phyloP scores from a whole-genome alignment of 2,888 invertebrate genomes.

The Dryadula phaetusa region DNA sequence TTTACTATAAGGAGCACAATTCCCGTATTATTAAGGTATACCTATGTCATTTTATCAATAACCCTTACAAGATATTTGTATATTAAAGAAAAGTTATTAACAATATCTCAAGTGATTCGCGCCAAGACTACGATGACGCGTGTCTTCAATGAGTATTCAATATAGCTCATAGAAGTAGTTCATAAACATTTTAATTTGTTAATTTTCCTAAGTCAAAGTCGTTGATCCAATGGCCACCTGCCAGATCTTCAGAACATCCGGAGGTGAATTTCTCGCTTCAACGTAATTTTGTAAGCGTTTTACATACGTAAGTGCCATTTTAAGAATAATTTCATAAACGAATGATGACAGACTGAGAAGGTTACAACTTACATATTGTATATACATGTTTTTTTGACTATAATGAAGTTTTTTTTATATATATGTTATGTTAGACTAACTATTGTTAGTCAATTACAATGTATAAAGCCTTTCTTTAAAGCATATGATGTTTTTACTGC shows the following conservation, averaged over 20 bases:
- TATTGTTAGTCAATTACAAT: no score
- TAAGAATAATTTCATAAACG: conserved; percentile 19
- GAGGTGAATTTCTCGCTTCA: conserved; percentile 34
- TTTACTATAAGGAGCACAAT: no score
- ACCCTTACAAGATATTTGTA: background rate
- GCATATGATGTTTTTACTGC: no score
- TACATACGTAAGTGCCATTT: conserved; percentile 33
- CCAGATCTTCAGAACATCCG: conserved; percentile 40
- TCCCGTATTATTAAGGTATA: no score
- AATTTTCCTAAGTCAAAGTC: conserved; percentile 36
- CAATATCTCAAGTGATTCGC: no score
- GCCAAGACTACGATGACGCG: background rate
- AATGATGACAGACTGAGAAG: conserved; percentile 17
- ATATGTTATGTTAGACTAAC: no score
- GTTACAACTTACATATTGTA: conserved; percentile 11
- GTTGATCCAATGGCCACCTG: conserved; percentile 46
- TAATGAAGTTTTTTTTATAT: no score
- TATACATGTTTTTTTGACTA: no score
- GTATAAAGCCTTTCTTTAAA: no score
- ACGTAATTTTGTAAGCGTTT: conserved; percentile 27
- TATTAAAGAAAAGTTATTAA: background rate
- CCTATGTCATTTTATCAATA: no score
- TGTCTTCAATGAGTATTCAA: background rate
- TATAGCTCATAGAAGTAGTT: background rate
- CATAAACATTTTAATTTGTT: conserved; percentile 19